A percentile compares a stretch with the other conserved stretches of the same genome.
Conservation (phyloP, 30 jellyfish, hydroid and myxozoan species). For the Morbakka virulenta region DNA sequence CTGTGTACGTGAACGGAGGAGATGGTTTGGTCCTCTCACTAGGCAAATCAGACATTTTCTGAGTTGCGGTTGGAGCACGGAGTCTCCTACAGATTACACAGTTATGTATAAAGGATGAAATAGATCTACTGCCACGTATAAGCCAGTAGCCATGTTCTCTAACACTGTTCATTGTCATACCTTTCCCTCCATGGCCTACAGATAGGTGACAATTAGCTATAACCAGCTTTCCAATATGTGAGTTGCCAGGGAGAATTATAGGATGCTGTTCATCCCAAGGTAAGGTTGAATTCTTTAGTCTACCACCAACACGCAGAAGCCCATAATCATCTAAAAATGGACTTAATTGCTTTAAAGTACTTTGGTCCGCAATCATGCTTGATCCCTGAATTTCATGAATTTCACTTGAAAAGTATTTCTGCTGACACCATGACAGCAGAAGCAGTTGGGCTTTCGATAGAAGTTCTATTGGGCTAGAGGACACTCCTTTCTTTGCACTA, state of each 20-base stretch:
- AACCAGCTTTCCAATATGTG: constrained; percentile 22
- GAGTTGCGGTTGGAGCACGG: constrained; percentile 21
- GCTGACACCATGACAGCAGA: constrained; percentile 17
- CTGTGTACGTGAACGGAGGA: constrained; percentile 45
- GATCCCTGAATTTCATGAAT: constrained; percentile 8
- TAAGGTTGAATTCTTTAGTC: too few relatives aligned
- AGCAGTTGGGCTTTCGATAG: constrained; percentile 7
- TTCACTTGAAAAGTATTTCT: too few relatives aligned
- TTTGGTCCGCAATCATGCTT: background rate
- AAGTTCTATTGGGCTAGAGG: background rate
- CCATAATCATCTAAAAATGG: constrained; percentile 36
- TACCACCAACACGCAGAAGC: constrained; percentile 53
- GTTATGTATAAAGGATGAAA: constrained; percentile 5
- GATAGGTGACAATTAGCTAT: background rate
- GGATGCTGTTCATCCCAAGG: constrained; percentile 43
- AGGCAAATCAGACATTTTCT: constrained; percentile 61
- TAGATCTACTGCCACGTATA: constrained; percentile 25
- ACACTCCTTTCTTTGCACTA: background rate
- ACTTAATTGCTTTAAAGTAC: constrained; percentile 7
- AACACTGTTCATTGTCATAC: too few relatives aligned
- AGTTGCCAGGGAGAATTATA: constrained; percentile 17
- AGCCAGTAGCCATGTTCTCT: constrained; percentile 44
- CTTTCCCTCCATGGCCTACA: too few relatives aligned
- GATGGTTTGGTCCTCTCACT: constrained; percentile 30
- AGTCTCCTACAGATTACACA: constrained; percentile 40